Evolutionary conservation across 1,140 invertebrate genomes (phyloP).

Genomic region (Homalodisca vitripennis): DNA sequence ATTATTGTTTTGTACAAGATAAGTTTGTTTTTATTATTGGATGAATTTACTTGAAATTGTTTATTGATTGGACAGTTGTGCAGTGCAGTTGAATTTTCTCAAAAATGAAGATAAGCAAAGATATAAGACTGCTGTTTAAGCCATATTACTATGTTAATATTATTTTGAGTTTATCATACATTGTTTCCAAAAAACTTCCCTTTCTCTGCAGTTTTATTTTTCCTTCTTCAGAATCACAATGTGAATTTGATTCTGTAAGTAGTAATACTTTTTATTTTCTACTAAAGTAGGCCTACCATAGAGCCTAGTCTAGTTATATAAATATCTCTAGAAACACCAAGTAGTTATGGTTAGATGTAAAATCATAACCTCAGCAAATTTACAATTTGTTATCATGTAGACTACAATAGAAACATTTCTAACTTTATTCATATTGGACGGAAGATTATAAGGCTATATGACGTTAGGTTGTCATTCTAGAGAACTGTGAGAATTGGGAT

Average conservation of each 20-base stretch:
- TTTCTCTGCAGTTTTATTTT: slow-evolving; percentile 71
- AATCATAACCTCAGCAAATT: too few species aligned
- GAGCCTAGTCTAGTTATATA: too few species aligned
- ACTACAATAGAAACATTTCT: neutral
- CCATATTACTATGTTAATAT: slow-evolving; percentile 90
- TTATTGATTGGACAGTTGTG: neutral
- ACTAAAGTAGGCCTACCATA: too few species aligned
- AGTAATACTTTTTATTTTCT: slow-evolving; percentile 18
- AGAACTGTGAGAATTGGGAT: too few species aligned
- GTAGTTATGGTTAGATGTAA: too few species aligned
- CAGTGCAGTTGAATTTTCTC: neutral
- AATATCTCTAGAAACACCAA: too few species aligned
- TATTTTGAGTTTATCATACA: slow-evolving; percentile 78
- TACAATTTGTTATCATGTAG: neutral
- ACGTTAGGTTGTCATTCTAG: too few species aligned
- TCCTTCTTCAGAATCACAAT: slow-evolving; percentile 58
- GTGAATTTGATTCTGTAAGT: slow-evolving; percentile 76
- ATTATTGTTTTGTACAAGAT: too few species aligned
- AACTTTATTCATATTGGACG: too few species aligned
- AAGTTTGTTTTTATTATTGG: too few species aligned
- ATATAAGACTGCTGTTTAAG: slow-evolving; percentile 69
- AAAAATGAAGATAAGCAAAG: slow-evolving; percentile 51
- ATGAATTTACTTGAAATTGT: too few species aligned
- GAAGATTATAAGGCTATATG: too few species aligned
- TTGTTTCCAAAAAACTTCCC: slow-evolving; percentile 69